These are phyloP conservation scores for Mycteria americana DNA, from an alignment of 2,797 vertebrate species.

Conservation along the genomic window DNA sequence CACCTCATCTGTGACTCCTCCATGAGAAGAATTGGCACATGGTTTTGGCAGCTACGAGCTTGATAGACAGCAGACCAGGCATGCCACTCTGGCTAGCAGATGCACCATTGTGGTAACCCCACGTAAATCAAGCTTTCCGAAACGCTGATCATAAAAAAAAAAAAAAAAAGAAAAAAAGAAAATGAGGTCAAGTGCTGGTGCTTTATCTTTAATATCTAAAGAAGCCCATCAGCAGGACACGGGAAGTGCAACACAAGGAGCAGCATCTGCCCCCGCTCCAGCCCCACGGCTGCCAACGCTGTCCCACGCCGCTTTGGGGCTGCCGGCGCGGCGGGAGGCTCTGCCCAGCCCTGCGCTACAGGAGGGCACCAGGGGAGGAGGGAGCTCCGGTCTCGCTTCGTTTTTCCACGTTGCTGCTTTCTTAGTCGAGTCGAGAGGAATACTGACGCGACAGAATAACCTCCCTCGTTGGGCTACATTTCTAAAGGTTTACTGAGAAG, in stretches of 20 bases:
- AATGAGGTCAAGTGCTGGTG: constrained; percentile 39
- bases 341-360: background rate
- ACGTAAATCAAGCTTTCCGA: fast-evolving
- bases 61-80: background rate
- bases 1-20: background rate
- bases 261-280: background rate
- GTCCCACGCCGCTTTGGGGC: background rate
- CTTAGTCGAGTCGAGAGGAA: background rate
- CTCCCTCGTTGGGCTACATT: background rate
- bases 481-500: background rate
- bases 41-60: constrained; percentile 34
- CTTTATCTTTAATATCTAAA: background rate
- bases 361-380: background rate
- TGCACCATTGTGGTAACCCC: background rate
- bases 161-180: background rate
- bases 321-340: background rate
- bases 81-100: background rate
- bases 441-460: no score
- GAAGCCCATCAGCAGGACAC: background rate
- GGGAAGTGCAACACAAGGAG: background rate
- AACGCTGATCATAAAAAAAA: fast-evolving
- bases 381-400: background rate
- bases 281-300: background rate
- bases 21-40: constrained; percentile 46
- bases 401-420: fast-evolving